A percentile compares a stretch with the other conserved stretches of the same genome.
Conservation (phyloP, 2,113 vertebrate species). For the Antechinus stuartii region DNA sequence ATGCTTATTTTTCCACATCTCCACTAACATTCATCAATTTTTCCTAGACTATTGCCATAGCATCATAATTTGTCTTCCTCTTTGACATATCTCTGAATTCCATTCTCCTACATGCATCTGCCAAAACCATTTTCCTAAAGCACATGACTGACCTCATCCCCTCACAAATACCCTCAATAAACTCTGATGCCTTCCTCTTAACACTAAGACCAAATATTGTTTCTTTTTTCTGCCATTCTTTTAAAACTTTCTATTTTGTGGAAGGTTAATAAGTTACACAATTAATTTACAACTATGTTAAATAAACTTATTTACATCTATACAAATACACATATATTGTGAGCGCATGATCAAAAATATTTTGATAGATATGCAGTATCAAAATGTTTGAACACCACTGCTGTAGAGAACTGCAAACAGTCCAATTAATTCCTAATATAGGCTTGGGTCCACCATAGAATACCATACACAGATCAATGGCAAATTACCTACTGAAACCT, state of each 20-base stretch:
- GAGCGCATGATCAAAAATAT: background rate
- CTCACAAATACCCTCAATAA: background rate
- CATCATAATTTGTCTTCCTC: background rate
- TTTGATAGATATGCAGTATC: background rate
- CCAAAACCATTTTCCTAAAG: background rate
- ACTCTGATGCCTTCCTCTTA: background rate
- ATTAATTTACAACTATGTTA: background rate
- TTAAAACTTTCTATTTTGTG: background rate
- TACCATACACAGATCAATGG: background rate
- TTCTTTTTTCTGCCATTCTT: background rate
- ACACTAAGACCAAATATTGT: background rate
- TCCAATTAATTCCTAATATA: background rate
- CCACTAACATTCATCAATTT: background rate
- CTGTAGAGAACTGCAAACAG: background rate
- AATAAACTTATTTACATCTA: background rate
- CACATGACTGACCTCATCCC: background rate
- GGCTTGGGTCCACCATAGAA: background rate
- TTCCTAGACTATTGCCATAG: background rate
- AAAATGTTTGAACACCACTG: background rate
- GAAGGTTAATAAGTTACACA: background rate
- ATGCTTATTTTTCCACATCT: background rate
- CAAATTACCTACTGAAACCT: background rate
- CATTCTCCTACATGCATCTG: background rate
- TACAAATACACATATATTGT: background rate
- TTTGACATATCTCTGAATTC: background rate